phyloP scores from a whole-genome alignment of 1,140 invertebrate genomes.

The Oreohelix idahoensis region DNA sequence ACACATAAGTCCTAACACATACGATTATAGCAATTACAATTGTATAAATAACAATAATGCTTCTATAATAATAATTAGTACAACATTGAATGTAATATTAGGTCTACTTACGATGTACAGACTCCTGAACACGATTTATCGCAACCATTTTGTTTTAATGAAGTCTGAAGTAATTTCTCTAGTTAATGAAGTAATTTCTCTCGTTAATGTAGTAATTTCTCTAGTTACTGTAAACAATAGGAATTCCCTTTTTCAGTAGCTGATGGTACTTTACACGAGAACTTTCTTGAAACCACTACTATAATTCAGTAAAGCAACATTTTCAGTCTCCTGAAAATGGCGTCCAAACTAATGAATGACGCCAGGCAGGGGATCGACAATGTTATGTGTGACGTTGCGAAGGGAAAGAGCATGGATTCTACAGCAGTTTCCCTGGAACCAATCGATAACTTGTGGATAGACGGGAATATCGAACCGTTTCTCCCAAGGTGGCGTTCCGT shows the following conservation, averaged over 20 bases:
- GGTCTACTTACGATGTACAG: slow-evolving; percentile 25
- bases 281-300: neutral
- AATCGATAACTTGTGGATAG: neutral
- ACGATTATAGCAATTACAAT: too few species aligned
- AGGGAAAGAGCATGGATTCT: neutral
- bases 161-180: neutral
- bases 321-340: neutral
- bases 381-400: slow-evolving; percentile 25
- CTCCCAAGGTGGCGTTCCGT: neutral
- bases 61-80: too few species aligned
- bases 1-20: too few species aligned
- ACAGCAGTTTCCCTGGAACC: neutral
- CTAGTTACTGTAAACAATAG: neutral
- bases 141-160: slow-evolving; percentile 11
- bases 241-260: neutral
- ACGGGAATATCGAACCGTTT: slow-evolving; percentile 4
- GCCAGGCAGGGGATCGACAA: slow-evolving; percentile 18
- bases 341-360: neutral
- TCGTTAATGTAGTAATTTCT: neutral
- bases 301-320: neutral
- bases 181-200: neutral
- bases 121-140: neutral
- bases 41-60: too few species aligned
- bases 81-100: too few species aligned
- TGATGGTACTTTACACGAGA: neutral